Evolutionary conservation across 2,797 vertebrate species (phyloP).

Genomic region (Hydrolagus colliei): DNA sequence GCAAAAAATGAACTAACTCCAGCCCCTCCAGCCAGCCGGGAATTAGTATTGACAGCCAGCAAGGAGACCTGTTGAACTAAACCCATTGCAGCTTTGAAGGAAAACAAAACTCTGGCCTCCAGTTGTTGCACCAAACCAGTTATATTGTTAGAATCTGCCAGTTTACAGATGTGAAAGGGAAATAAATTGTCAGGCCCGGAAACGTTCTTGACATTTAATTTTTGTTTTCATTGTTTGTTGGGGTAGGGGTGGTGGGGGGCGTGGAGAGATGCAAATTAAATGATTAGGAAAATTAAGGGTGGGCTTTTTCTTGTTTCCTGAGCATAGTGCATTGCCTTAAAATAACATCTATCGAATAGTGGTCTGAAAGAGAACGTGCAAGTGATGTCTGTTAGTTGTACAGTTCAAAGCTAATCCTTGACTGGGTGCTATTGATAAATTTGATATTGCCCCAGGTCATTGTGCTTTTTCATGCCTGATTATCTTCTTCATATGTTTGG

Average conservation of each 20-base stretch:
- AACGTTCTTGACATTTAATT: not conserved
- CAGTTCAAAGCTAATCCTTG: not conserved
- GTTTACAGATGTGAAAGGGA: not conserved
- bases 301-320: not conserved
- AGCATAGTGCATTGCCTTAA: too few relatives aligned
- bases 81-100: too few relatives aligned
- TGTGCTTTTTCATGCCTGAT: not conserved
- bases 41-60: not conserved
- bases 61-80: too few relatives aligned
- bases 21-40: not conserved
- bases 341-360: not conserved
- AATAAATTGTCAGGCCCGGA: not conserved
- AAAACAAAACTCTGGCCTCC: slow-evolving; percentile 23
- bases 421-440: not conserved
- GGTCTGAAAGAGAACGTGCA: not conserved
- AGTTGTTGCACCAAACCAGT: not conserved
- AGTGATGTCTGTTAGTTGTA: not conserved
- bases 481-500: not conserved
- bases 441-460: not conserved
- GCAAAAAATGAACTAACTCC: not conserved
- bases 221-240: not conserved
- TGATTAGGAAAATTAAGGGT: not conserved
- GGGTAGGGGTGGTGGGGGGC: not conserved
- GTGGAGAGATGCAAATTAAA: not conserved
- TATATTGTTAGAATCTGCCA: not conserved